Evolutionary conservation across 2,797 vertebrate genomes (phyloP).

Genomic region (Podarcis siculus): DNA sequence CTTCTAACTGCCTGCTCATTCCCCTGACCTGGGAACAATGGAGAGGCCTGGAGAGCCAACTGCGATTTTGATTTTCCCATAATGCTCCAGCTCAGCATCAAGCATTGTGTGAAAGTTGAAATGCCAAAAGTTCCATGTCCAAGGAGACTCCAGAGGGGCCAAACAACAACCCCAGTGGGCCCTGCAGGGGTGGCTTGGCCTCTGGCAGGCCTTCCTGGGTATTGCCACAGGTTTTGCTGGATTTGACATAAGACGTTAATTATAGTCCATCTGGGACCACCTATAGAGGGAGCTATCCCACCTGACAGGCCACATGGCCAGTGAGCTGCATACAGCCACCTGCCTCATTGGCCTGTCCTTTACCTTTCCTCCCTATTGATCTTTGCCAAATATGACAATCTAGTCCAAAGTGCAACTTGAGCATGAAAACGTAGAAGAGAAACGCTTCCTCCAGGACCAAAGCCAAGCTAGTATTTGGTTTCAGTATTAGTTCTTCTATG

Average conservation of each 20-base stretch:
- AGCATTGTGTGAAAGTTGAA: background rate
- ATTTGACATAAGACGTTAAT: background rate
- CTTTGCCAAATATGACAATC: background rate
- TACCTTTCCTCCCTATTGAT: background rate
- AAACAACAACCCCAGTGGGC: background rate
- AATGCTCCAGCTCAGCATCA: background rate
- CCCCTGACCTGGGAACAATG: background rate
- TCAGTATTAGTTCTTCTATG: background rate
- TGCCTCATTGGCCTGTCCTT: background rate
- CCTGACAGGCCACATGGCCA: background rate
- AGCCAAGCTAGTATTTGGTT: background rate
- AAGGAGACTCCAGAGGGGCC: background rate
- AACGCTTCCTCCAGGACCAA: background rate
- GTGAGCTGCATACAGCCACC: background rate
- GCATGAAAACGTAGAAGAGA: background rate
- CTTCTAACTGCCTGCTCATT: background rate
- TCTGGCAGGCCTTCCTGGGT: background rate
- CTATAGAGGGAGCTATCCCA: background rate
- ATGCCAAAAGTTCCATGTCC: background rate
- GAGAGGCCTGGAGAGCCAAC: background rate
- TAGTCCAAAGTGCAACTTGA: background rate
- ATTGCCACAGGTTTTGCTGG: background rate
- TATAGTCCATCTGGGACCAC: background rate
- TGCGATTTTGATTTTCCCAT: background rate
- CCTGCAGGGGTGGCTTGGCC: no score